Evolutionary conservation across 1,140 invertebrate species (phyloP).

Genomic region (Rhopalosiphum maidis): DNA sequence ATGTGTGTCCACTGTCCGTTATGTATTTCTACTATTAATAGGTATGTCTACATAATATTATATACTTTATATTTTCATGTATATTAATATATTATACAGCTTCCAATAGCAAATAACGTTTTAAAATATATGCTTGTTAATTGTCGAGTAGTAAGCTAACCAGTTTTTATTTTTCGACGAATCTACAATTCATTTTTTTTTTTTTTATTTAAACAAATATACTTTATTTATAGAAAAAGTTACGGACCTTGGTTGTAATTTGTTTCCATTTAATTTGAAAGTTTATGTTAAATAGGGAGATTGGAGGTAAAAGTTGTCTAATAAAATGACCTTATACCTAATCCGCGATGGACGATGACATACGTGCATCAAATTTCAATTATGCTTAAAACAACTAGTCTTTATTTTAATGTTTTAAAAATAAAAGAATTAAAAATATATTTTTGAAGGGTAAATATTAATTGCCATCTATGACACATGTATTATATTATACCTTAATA

Average conservation of each 20-base stretch:
- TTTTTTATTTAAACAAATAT: not conserved
- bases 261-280: not conserved
- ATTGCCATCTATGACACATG: not conserved
- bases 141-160: not conserved
- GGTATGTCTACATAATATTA: not conserved
- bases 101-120: not conserved
- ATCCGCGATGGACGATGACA: not conserved
- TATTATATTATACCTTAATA: too few relatives aligned
- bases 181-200: not conserved
- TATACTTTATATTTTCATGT: not conserved
- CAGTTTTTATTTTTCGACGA: not conserved
- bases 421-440: not conserved
- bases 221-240: not conserved
- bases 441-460: not conserved
- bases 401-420: not conserved
- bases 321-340: not conserved
- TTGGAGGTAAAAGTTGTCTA: not conserved
- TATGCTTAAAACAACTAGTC: not conserved
- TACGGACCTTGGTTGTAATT: not conserved
- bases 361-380: not conserved
- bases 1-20: not conserved
- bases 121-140: not conserved
- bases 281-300: not conserved
- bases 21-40: not conserved
- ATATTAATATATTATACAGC: not conserved